Conservation (phyloP, 1,140 invertebrate species). For the Cryptotermes secundus region DNA sequence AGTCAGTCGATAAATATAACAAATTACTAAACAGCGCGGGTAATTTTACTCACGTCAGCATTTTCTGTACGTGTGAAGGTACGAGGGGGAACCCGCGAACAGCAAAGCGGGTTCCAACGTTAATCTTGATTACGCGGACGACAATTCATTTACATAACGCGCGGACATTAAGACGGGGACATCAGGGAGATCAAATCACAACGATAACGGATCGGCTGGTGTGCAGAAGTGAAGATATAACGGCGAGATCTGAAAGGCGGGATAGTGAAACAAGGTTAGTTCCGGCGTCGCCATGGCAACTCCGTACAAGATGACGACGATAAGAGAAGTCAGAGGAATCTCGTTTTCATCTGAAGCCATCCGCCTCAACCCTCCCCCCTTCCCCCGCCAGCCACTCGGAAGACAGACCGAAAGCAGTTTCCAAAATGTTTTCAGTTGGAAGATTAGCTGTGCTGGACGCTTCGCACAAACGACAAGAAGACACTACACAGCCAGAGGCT, state of each 20-base stretch:
- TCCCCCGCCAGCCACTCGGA: neutral
- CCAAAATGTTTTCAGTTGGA: conserved; percentile 19
- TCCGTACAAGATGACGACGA: neutral
- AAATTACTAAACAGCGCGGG: too few species aligned
- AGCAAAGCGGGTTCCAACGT: neutral
- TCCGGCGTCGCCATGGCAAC: neutral
- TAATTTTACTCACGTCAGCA: too few species aligned
- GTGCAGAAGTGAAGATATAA: neutral
- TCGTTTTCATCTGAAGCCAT: conserved; percentile 4
- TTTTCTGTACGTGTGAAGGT: too few species aligned
- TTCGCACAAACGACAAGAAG: neutral
- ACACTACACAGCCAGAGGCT: too few species aligned
- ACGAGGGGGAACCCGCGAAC: too few species aligned
- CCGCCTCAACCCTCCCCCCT: neutral
- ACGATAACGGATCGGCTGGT: neutral
- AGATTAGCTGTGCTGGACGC: neutral
- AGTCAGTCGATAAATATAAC: too few species aligned
- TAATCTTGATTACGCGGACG: neutral
- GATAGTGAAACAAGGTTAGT: conserved; percentile 11
- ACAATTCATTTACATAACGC: neutral
- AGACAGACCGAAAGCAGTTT: neutral
- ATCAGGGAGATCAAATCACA: neutral
- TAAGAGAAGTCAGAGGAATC: conserved; percentile 9
- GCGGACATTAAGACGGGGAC: neutral
- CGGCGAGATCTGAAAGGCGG: neutral